Base-by-base conservation (phyloP, 2,888 invertebrate genomes). In the Machimus atricapillus region DNA sequence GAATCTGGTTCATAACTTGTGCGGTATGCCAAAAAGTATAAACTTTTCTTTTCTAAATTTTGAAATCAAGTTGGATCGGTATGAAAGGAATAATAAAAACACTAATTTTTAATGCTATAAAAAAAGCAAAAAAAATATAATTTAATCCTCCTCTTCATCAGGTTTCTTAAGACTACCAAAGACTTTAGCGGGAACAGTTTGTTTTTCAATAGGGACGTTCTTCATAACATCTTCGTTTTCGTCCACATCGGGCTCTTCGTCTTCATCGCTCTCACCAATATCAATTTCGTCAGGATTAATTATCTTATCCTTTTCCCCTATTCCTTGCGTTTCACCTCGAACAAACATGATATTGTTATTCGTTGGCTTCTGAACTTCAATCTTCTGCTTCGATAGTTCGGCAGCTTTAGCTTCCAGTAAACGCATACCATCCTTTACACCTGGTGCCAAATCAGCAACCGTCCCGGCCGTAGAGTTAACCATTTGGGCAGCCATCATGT, bases 401-500 rank as follows among this genome's bases (percentile, higher is more conserved):
- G 95, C 95, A 74, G 96, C 97, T 93, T 96, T 96, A 2, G 96
- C 97, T 92, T 98, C 98, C 85, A 98, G 92, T 93, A 97, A 94
- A 90, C 97, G 94, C 98, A 98, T 98, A 9, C 97, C 97, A 93
- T 98, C 97, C 90, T 96, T 95, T 90, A 95, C 95, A 43, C 96
- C 96, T 52, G 96, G 95, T 43, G 96, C 95, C 88, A 96, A 94
- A 91, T 96, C 96, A 1, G 96, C 96, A 79, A 95, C 93, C 37
- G 96, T 95, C 23, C 96, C 95, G 56, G 95, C 94, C 86, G 94
- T 94, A 27, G 96, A 96, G 90, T 96, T 97, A 90, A 98, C 93
- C 96, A 99, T 98, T 93, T 99, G 99, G 0, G 98, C 98, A 16
- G 98, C 97, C 98, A 99, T 99, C 97, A 98, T 99, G 92, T 99